These are phyloP conservation scores for Notolepis coatsorum DNA, from an alignment of 2,797 vertebrate genomes.

Conservation along the genomic window DNA sequence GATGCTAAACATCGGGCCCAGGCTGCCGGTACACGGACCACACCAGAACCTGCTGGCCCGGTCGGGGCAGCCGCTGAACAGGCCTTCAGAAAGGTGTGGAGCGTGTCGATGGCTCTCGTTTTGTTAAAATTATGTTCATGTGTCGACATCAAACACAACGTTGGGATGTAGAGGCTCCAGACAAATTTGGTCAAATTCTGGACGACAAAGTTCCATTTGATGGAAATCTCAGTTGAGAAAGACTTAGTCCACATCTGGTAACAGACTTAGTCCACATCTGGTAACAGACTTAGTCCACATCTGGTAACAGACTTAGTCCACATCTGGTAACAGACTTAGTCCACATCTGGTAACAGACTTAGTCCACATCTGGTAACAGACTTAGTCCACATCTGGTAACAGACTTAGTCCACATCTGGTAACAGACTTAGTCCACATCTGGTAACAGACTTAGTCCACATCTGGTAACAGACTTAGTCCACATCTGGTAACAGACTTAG, in stretches of 20 bases:
- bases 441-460: background rate
- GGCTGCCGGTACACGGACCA: constrained; percentile 88
- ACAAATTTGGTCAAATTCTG: too few species aligned
- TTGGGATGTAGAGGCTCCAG: too few species aligned
- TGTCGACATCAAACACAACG: too few species aligned
- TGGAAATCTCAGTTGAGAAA: too few species aligned
- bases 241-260: too few species aligned
- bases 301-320: too few species aligned
- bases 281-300: too few species aligned
- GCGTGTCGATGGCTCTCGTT: too few species aligned
- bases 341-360: background rate
- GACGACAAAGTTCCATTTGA: too few species aligned
- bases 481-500: background rate
- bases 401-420: background rate
- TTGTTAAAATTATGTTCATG: too few species aligned
- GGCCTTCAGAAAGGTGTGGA: constrained; percentile 39
- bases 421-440: background rate
- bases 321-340: too few species aligned
- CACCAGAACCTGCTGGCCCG: constrained; percentile 80
- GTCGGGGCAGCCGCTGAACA: constrained; percentile 53
- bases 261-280: too few species aligned
- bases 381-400: constrained; percentile 2
- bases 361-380: constrained; percentile 1
- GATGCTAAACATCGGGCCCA: constrained; percentile 87
- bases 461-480: background rate